Evolutionary conservation across 2,797 vertebrate genomes (phyloP).

Genomic region (Sebastes hubbsi): DNA sequence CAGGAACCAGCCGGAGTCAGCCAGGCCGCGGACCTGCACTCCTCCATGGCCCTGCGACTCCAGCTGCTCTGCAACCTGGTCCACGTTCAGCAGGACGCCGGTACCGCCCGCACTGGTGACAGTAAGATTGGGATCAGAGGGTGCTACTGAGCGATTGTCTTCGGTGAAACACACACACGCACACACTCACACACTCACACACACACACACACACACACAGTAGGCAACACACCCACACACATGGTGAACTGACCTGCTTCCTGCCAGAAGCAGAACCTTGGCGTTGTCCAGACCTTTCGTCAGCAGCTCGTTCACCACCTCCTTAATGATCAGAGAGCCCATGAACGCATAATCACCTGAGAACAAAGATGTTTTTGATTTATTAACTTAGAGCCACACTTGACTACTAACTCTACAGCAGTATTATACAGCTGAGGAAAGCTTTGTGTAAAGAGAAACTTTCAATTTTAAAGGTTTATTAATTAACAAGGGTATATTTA

Average conservation of each 20-base stretch:
- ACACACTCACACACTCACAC: not conserved
- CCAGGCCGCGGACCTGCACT: conserved; percentile 90
- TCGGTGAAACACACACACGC: not conserved
- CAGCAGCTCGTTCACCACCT: conserved; percentile 93
- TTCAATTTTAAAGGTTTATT: not conserved
- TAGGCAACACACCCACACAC: not conserved
- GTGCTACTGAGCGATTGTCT: accelerated
- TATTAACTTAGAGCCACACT: conserved; percentile 51
- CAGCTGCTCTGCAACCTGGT: conserved; percentile 90
- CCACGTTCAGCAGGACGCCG: conserved; percentile 94
- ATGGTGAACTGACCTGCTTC: conserved; percentile 87
- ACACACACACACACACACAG: not conserved
- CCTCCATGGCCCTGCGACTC: conserved; percentile 84
- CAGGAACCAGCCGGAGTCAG: conserved; percentile 93
- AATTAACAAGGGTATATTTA: not conserved
- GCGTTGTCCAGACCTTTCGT: conserved; percentile 90
- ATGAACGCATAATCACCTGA: conserved; percentile 95
- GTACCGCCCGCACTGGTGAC: conserved; percentile 89
- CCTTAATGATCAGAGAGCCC: conserved; percentile 94
- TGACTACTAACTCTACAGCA: not conserved
- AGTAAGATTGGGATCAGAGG: not conserved
- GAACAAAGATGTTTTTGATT: conserved; percentile 24
- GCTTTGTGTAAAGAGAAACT: not conserved
- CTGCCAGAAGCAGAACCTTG: conserved; percentile 92
- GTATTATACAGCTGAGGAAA: not conserved